Base-by-base conservation (phyloP, 2,888 invertebrate genomes). In the Tinea trinotella region DNA sequence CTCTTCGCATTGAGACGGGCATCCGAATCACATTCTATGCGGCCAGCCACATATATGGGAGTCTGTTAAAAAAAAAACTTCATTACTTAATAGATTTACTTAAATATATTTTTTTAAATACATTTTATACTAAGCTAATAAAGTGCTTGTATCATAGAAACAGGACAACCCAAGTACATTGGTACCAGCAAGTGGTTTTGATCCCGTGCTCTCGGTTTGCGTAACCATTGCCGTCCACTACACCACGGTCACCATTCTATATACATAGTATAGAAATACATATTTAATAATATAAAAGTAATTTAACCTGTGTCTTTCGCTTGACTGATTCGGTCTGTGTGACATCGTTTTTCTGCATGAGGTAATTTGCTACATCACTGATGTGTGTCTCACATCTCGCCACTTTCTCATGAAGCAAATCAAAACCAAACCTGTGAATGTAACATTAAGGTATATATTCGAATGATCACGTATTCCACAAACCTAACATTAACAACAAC, bases 11-110 rank as follows among this genome's bases (percentile, higher is more conserved):
- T 93, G 19, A 95, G 79, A 57, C 91, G 89, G 0, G 91, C 91
- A 59, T 91, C 89, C 0, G 90, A 90, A 62, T 95, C 94, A 62
- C 92, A 92, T 60, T 90, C 89, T 59, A 96, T 88, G 52, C 93
- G 89, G 10, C 97, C 97, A 54, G 90, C 90, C 6, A 85, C 79
- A 7, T 61, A 58, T 4, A 82, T 76, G 59, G 83, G 82, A 6
- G 72, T 72, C 87, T 86, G 66, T 4, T 30, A 30, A 30, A 30
- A 7, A n/a, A 7, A 9, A 65, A 70, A 53, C n/a, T n/a, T n/a
- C n/a, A n/a, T n/a, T n/a, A n/a, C n/a, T n/a, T n/a, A n/a, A n/a
- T 40, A 12, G 50, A 46, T n/a, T n/a, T n/a, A n/a, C n/a, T n/a
- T n/a, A n/a, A n/a, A n/a, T n/a, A n/a, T n/a, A 53, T 57, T 30